Percentiles rank a stretch among this genome's conserved stretches.
Conservation (phyloP, 2,888 invertebrate species). For the Habrosyne pyritoides region DNA sequence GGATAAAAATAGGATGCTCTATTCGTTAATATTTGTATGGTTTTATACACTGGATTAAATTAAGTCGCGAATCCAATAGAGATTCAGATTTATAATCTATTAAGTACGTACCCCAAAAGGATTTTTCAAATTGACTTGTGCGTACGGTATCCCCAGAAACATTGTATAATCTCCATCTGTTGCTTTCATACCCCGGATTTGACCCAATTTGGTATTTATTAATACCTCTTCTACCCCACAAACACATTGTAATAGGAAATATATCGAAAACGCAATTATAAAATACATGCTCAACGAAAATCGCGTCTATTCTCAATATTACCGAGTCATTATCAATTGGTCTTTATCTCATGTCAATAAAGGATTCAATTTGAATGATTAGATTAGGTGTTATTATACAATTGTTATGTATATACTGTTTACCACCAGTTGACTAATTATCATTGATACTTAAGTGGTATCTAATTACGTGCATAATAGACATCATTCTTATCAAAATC, state of each 20-base stretch:
- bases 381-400: neutral
- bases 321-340: neutral
- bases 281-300: neutral
- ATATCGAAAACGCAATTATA: neutral
- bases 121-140: conserved; percentile 39
- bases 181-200: conserved; percentile 38
- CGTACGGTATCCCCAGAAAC: conserved; percentile 56
- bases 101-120: conserved; percentile 48
- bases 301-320: neutral
- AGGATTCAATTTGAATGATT: neutral
- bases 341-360: neutral
- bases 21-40: too few species aligned
- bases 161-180: conserved; percentile 44
- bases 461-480: too few species aligned
- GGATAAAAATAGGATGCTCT: too few species aligned
- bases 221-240: conserved; percentile 26
- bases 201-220: conserved; percentile 40
- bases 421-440: too few species aligned
- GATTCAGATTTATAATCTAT: neutral
- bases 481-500: too few species aligned
- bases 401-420: neutral
- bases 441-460: too few species aligned
- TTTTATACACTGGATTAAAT: too few species aligned
- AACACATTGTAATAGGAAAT: neutral
- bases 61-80: too few species aligned